Evolutionary conservation across 2,888 invertebrate species (phyloP), one percentile per base, ranked within the genome.

Genomic region (Ichneumoninae sp.): DNA sequence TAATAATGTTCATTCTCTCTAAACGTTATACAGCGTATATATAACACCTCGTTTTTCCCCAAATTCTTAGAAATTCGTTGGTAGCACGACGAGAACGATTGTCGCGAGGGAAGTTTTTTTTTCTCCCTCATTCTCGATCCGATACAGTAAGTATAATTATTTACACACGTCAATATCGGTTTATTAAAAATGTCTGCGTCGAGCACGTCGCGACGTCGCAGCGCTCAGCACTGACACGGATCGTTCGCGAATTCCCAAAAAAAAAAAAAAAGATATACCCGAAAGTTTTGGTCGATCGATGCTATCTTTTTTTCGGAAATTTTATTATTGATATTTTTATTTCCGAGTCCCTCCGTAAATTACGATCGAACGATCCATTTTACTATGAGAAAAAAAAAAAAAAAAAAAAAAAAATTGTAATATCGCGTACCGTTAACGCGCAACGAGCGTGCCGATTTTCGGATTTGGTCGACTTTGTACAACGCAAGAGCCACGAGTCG

Each of bases 1-100:
- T 80, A 83, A 84, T 88, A 86, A 87, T 86, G 82, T 86, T 86
- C 86, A 88, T 87, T 87, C 85, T 87, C 84, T 87, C 88, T 87
- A 84, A 86, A 87, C 86, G 85, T 88, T 87, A 86, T 86, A 86
- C 86, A 80, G 83, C 84, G 83, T 88, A 85, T 83, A 86, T 72
- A 83, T 86, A 83, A 85, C 85, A 83, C 84, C 83, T 77, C 70
- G 68, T 80, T 80, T 74, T 52, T 65, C 69, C 71, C 85, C 82
- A 82, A 82, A 85, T 87, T 69, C 78, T 83, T 44, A 76, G 77
- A 86, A 82, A 88, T 87, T 86, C 84, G 82, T 87, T 86, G 80
- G 79, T 86, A 84, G 69, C 50, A n/a, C 60, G 80, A 82, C 75
- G 69, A 77, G 77, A 82, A 82, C 79, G 62, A 74, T 78, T 75